Evolutionary conservation across 2,888 invertebrate genomes (phyloP).

Genomic region (Mycalesis mineus): DNA sequence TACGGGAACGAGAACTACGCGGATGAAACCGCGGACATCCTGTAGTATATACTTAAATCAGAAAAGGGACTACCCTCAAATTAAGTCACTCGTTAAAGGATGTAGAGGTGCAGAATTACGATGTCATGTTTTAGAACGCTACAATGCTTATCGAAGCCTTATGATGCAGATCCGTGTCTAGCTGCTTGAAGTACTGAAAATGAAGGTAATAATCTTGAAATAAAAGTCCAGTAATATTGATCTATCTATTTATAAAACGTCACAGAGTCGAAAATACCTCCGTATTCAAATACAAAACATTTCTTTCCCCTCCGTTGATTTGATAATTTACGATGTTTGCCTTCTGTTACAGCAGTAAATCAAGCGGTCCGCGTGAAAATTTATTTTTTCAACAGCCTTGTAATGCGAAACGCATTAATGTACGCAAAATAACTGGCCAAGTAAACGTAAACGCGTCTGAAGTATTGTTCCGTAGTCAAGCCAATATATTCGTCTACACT

Average conservation of each 20-base stretch:
- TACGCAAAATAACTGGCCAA: background rate
- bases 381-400: slow-evolving; percentile 16
- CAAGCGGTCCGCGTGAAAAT: slow-evolving; percentile 20
- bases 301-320: slow-evolving; percentile 30
- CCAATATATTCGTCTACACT: no score
- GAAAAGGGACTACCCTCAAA: no score
- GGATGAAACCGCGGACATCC: no score
- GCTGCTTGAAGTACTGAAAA: no score
- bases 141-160: no score
- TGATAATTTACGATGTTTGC: slow-evolving; percentile 36
- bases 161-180: no score
- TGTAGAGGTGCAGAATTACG: no score
- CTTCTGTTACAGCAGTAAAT: slow-evolving; percentile 33
- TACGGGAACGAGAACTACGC: no score
- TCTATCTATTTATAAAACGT: background rate
- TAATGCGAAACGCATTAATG: slow-evolving; percentile 17
- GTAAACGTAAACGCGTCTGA: background rate
- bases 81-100: no score
- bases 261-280: background rate
- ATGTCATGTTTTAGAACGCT: no score
- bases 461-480: background rate
- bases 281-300: slow-evolving; percentile 23
- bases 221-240: background rate
- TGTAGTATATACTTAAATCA: no score
- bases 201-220: no score